Evolutionary conservation across 2,113 vertebrate species (phyloP).

Genomic region (Pontoporia blainvillei): DNA sequence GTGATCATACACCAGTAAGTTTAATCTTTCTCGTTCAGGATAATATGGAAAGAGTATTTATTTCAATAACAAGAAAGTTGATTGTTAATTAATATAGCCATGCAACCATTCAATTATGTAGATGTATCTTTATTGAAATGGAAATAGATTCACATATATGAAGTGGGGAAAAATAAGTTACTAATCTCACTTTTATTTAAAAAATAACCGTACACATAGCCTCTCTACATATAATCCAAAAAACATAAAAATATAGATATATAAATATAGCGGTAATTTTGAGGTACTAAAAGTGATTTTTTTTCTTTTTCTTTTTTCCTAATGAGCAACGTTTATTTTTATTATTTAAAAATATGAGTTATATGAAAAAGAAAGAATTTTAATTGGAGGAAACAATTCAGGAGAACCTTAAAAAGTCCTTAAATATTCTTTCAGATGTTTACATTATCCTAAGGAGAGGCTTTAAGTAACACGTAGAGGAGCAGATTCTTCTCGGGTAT

Average conservation of each 20-base stretch:
- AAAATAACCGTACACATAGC: not conserved
- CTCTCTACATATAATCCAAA: not conserved
- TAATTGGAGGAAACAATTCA: slow-evolving; percentile 1
- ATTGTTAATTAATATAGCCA: not conserved
- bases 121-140: not conserved
- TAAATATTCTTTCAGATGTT: slow-evolving; percentile 23
- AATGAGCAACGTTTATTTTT: slow-evolving; percentile 17
- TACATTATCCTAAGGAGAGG: not conserved
- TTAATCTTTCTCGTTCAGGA: not conserved
- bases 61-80: slow-evolving; percentile 20
- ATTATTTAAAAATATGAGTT: not conserved
- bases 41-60: not conserved
- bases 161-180: not conserved
- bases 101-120: not conserved
- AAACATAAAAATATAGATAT: not conserved
- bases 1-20: slow-evolving; percentile 92
- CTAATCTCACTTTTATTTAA: not conserved
- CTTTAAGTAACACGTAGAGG: not conserved
- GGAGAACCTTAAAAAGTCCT: not conserved
- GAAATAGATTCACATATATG: not conserved
- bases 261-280: not conserved
- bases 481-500: not conserved
- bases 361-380: not conserved
- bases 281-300: not conserved
- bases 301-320: not conserved